phyloP scores from a whole-genome alignment of 2,888 invertebrate genomes.

The Calliscelio sp. region DNA sequence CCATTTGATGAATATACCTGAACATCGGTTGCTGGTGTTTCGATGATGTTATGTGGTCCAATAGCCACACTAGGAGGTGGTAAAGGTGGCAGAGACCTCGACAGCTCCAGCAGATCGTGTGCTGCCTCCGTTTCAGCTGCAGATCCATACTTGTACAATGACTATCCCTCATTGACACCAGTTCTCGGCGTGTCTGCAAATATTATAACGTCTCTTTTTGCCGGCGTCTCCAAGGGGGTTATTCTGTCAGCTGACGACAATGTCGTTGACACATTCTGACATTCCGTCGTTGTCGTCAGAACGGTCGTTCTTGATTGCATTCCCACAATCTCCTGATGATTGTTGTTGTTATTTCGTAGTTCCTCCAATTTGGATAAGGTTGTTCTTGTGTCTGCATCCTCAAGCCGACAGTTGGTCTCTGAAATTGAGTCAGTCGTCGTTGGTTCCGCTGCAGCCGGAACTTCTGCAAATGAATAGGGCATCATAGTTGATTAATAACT shows the following conservation, averaged over 20 bases:
- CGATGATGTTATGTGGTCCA: constrained; percentile 87
- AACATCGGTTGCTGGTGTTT: constrained; percentile 83
- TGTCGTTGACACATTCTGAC: not conserved
- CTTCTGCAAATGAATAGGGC: constrained; percentile 50
- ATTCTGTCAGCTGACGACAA: not conserved
- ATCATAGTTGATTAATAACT: not conserved
- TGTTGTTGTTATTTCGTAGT: constrained; percentile 19
- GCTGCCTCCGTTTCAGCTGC: constrained; percentile 96
- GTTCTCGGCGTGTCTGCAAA: constrained; percentile 32
- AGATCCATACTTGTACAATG: constrained; percentile 83
- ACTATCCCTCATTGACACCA: constrained; percentile 66
- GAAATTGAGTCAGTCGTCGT: constrained; percentile 20
- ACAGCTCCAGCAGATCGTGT: constrained; percentile 92
- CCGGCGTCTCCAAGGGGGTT: constrained; percentile 11
- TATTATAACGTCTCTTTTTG: constrained; percentile 5
- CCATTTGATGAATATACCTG: no score
- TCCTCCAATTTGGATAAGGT: constrained; percentile 22
- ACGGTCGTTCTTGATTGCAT: not conserved
- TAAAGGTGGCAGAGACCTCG: constrained; percentile 92
- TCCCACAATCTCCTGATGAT: not conserved
- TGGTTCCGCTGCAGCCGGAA: constrained; percentile 11
- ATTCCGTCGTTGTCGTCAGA: not conserved
- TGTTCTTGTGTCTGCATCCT: constrained; percentile 5
- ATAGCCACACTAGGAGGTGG: constrained; percentile 90
- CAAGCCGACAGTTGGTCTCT: not conserved